phyloP scores from a whole-genome alignment of 2,888 invertebrate genomes.

The Hemithea aestivaria region DNA sequence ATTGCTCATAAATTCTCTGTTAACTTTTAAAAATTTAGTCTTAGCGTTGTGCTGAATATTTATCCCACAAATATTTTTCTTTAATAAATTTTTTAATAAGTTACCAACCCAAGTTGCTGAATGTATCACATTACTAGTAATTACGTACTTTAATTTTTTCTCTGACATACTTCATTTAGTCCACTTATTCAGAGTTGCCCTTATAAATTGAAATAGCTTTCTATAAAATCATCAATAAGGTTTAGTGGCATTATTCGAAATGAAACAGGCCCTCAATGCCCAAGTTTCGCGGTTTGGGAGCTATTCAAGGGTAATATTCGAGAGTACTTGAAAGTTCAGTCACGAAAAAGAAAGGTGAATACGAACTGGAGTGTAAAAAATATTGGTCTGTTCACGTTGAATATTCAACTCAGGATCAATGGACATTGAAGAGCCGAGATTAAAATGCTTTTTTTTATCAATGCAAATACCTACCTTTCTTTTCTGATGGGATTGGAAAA shows the following conservation, averaged over 20 bases:
- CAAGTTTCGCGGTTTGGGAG: slow-evolving; percentile 24
- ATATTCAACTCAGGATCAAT: slow-evolving; percentile 44
- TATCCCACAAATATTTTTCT: too few relatives aligned
- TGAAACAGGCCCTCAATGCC: slow-evolving; percentile 14
- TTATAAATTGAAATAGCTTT: slow-evolving; percentile 15
- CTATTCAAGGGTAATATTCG: slow-evolving; percentile 34
- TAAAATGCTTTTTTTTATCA: slow-evolving; percentile 33
- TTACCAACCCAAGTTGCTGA: too few relatives aligned
- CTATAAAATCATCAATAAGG: slow-evolving; percentile 18
- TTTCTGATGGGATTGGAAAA: slow-evolving; percentile 9
- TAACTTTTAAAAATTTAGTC: too few relatives aligned
- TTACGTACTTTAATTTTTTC: too few relatives aligned
- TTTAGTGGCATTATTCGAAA: slow-evolving; percentile 19
- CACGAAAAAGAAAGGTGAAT: slow-evolving; percentile 47
- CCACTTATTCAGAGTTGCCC: slow-evolving; percentile 6
- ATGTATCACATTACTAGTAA: too few relatives aligned
- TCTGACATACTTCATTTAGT: not conserved
- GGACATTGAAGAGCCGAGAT: slow-evolving; percentile 34
- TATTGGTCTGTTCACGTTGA: slow-evolving; percentile 40
- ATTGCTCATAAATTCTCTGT: too few relatives aligned
- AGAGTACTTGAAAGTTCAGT: slow-evolving; percentile 38
- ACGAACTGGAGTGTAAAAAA: slow-evolving; percentile 46
- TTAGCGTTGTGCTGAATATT: too few relatives aligned
- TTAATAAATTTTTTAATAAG: too few relatives aligned
- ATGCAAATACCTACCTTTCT: slow-evolving; percentile 12